Conservation (phyloP, 2,888 invertebrate species). For the Platycheirus rosarum region DNA sequence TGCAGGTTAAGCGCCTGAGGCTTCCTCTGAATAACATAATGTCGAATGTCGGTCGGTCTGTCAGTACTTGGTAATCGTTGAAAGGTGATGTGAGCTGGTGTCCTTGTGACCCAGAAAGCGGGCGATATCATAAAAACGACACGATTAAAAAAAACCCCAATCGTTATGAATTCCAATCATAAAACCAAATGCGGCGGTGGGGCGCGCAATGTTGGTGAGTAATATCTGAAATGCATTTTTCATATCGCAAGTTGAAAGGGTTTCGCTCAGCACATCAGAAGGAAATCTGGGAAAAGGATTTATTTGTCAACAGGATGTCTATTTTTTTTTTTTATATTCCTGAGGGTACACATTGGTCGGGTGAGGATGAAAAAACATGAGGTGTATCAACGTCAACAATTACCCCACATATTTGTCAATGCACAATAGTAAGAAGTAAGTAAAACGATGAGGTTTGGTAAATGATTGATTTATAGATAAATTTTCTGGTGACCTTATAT, state of each 20-base stretch:
- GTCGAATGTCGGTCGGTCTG: constrained; percentile 30
- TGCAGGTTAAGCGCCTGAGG: constrained; percentile 35
- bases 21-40: constrained; percentile 27
- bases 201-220: not conserved
- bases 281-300: not conserved
- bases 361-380: constrained; percentile 9
- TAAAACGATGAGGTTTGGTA: constrained; percentile 27
- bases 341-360: not conserved
- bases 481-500: constrained; percentile 56
- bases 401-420: constrained; percentile 38
- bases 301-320: constrained; percentile 22
- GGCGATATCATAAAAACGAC: constrained; percentile 27
- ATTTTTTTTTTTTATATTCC: constrained; percentile 1
- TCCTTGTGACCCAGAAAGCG: constrained; percentile 56
- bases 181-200: constrained; percentile 51
- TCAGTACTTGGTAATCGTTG: not conserved
- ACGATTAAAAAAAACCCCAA: constrained; percentile 63
- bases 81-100: constrained; percentile 18
- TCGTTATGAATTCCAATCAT: constrained; percentile 69
- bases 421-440: constrained; percentile 7
- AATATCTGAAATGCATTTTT: constrained; percentile 49
- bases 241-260: constrained; percentile 11
- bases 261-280: not conserved
- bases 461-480: constrained; percentile 68
- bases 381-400: no score